A percentile compares a stretch with the other conserved stretches of the same genome.
phyloP scores from a whole-genome alignment of 53 echinoderm and acorn worm species.

The Antedon mediterranea region DNA sequence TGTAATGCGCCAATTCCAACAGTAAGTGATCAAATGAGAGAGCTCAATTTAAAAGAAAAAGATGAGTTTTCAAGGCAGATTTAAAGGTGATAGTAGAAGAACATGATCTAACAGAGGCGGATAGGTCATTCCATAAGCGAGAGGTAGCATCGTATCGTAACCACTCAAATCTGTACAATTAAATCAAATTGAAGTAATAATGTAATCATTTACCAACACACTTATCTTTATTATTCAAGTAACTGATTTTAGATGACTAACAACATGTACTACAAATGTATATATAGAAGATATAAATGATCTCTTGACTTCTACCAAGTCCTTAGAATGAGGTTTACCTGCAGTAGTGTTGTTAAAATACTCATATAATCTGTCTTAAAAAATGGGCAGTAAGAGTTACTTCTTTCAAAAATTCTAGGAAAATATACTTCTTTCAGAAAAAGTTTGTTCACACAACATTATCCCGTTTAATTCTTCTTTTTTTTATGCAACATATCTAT shows the following conservation, averaged over 20 bases:
- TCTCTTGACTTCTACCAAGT: background rate
- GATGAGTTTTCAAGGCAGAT: too few species aligned
- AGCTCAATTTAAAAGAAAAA: too few species aligned
- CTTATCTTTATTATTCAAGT: background rate
- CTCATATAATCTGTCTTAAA: background rate
- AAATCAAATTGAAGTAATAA: too few species aligned
- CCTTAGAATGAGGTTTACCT: background rate
- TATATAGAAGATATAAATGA: background rate
- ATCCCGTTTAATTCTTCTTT: background rate
- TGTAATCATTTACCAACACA: constrained; percentile 1
- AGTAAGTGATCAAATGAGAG: too few species aligned
- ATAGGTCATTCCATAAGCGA: too few species aligned
- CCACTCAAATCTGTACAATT: too few species aligned
- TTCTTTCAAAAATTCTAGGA: background rate
- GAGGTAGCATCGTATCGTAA: too few species aligned
- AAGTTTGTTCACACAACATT: background rate
- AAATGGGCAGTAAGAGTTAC: background rate
- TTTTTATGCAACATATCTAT: background rate
- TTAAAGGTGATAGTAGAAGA: too few species aligned
- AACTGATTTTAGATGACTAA: background rate
- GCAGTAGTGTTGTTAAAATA: background rate
- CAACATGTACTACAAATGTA: background rate
- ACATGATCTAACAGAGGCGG: too few species aligned
- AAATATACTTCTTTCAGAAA: constrained; percentile 1
- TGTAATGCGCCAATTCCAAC: too few species aligned